Evolutionary conservation across 2,888 invertebrate genomes (phyloP), one percentile per base, ranked within the genome.

Genomic region (Drosophila rubida): DNA sequence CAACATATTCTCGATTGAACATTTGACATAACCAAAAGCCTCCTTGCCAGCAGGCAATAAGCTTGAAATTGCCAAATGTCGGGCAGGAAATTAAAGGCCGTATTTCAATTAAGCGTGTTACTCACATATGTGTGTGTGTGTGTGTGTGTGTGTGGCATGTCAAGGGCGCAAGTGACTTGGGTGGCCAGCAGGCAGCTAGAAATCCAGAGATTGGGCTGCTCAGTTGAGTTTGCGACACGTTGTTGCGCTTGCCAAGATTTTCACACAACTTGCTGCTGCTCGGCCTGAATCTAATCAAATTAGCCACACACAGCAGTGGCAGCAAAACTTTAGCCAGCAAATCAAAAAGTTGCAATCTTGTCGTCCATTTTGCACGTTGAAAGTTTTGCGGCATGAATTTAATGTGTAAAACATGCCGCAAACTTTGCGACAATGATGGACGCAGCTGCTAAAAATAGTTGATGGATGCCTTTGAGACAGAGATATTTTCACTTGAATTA

Each of bases 201-300:
- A 7, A 11, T 35, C 16, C 16, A 27, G 22, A 39, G 2, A 9
- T 14, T 42, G 49, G 41, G 35, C 50, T 25, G 39, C 14, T 22
- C 8, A 16, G 16, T 39, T 25, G 16, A 53, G 61, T 49, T 53
- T 49, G 2, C 4, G 37, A 42, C 57, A 53, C 48, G 37, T 25
- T 57, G 49, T 60, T 75, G 58, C 76, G 82, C 53, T 75, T 77
- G 42, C 8, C n/a, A 48, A 69, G 55, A 83, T 67, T 83, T 71
- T 39, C 42, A 32, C 57, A 39, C 41, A 69, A 55, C 6, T 57
- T 48, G n/a, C 8, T 51, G 42, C 55, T 48, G 49, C 63, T 62
- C 46, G 9, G 8, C 65, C 61, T 65, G 46, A 57, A 65, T 62
- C 66, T 87, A 76, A 82, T 82, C 58, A 82, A 87, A 76, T 85